Evolutionary conservation across 2,113 vertebrate genomes (phyloP).

Genomic region (Monopterus albus): DNA sequence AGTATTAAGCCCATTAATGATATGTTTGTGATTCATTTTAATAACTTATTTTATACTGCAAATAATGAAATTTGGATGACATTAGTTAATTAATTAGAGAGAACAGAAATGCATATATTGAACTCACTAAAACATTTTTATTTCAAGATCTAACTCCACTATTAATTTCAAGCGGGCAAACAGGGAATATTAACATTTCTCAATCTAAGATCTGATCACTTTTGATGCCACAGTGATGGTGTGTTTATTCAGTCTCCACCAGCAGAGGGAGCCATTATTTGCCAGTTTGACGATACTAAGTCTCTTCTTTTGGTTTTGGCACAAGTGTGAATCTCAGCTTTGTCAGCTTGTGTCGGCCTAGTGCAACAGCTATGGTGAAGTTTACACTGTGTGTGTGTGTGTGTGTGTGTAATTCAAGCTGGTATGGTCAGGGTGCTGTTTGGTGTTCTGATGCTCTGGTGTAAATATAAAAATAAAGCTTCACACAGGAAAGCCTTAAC

Average conservation of each 20-base stretch:
- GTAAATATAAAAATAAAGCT: constrained; percentile 83
- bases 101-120: not conserved
- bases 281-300: constrained; percentile 3
- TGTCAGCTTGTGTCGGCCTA: constrained; percentile 15
- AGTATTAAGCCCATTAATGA: not conserved
- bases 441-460: constrained; percentile 65
- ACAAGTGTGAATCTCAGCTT: constrained; percentile 32
- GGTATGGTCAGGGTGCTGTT: constrained; percentile 40
- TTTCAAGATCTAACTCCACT: no score
- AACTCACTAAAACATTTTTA: no score
- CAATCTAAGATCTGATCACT: not conserved
- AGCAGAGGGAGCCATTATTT: constrained; percentile 71
- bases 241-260: constrained; percentile 15
- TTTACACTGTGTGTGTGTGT: constrained; percentile 17
- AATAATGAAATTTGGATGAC: no score
- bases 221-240: not conserved
- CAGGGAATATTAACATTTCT: no score
- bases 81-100: no score
- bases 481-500: constrained; percentile 76
- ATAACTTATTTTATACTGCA: no score
- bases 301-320: not conserved
- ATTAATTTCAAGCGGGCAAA: no score
- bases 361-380: constrained; percentile 1
- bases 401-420: constrained; percentile 40
- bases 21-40: no score